Conservation (phyloP, 2,113 vertebrate species). For the Montifringilla adamsi region DNA sequence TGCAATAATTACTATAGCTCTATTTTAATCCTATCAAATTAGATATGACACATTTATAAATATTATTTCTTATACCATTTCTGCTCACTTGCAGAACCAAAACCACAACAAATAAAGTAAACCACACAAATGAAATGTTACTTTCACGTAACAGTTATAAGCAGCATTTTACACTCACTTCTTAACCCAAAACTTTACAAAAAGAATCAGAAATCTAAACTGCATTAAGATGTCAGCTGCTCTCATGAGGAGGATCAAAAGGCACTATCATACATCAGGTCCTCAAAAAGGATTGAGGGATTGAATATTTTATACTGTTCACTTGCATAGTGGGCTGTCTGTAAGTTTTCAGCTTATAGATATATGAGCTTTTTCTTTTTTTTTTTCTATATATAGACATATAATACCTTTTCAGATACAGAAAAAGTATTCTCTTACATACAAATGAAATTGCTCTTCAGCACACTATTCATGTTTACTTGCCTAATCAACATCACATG, state of each 20-base stretch:
- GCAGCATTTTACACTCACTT: neutral
- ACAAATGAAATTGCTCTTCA: neutral
- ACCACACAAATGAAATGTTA: neutral
- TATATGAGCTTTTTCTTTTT: no score
- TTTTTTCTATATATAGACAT: no score
- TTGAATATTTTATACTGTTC: neutral
- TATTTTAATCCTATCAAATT: neutral
- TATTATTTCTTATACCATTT: neutral
- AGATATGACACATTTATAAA: neutral
- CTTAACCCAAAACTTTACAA: neutral
- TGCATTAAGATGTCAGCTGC: neutral
- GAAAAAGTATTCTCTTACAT: neutral
- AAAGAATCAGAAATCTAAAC: neutral
- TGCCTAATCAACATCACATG: neutral
- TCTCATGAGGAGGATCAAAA: neutral
- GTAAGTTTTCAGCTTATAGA: no score
- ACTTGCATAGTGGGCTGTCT: neutral
- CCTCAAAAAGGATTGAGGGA: neutral
- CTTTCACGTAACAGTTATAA: neutral
- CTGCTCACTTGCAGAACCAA: neutral
- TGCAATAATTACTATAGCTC: neutral
- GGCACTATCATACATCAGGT: neutral
- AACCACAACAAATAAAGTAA: neutral
- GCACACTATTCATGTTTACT: neutral
- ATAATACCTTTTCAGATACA: neutral